Evolutionary conservation across 2,797 vertebrate genomes (phyloP), one percentile per base, ranked within the genome.

Genomic region (Pyrocephalus nanus): DNA sequence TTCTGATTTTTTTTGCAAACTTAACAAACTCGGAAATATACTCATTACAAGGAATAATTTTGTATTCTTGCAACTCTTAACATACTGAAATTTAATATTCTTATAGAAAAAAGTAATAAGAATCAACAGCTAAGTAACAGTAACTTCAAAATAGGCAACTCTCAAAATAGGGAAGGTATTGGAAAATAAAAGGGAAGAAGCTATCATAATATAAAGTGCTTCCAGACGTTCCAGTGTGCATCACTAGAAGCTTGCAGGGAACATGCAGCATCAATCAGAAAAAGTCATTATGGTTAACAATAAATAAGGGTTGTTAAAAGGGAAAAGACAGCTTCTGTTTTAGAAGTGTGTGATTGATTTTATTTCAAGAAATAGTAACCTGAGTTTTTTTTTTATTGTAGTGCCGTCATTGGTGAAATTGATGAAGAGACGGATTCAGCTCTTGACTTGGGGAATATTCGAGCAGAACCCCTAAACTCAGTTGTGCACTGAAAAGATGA

Each of bases 401-500:
- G 99, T 67, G 99, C 99, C 27, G 99, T 99, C 88, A 99, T 99
- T 92, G 99, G 99, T 75, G 99, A 99, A 97, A 99, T 99, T 85
- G 99, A 99, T 79, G 99, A 99, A 97, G 99, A 99, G 78, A 99
- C 99, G 2, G 99, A 99, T 97, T 99, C 99, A 48, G 98, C 99
- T 9, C 98, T 99, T 97, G 99, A 99, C 96, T 97, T 99, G 95
- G 98, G 99, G 54, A 99, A 99, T 96, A 99, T 99, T 96, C 95
- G 99, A 97, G 99, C 99, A 43, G 99, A 99, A 90, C 99, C 99
- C 48, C 98, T 99, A 40, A 99, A 99, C 95, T 99, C 99, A 15
- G 98, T 99, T 40, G 99, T 98, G 91, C 99, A 99, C 96, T 99
- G 97, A 99, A 91, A 73, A 94, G 74, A 58, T 77, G 75, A 70